Evolutionary conservation across 1,140 invertebrate genomes (phyloP).

Genomic region (Mactra quadrangularis): DNA sequence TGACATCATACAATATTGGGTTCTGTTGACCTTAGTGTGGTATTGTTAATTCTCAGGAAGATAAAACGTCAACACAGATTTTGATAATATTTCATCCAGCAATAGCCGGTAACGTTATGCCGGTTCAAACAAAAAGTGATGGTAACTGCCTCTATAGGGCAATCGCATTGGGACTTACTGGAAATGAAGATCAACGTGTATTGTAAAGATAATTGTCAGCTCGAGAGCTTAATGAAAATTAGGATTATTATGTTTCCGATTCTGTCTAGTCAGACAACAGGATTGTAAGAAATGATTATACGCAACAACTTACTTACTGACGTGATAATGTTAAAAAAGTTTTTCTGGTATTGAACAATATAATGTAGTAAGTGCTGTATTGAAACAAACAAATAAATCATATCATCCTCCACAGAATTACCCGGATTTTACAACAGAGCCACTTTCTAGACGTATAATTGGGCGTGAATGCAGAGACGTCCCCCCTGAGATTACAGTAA

Average conservation of each 20-base stretch:
- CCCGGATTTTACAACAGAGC: not conserved
- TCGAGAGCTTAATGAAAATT: not conserved
- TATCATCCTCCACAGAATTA: not conserved
- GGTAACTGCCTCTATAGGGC: constrained; percentile 5
- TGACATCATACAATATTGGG: not conserved
- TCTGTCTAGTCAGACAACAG: not conserved
- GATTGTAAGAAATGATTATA: not conserved
- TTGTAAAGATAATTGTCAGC: not conserved
- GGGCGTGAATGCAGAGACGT: not conserved
- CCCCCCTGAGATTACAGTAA: not conserved
- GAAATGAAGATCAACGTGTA: not conserved
- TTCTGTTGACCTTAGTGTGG: too few relatives aligned
- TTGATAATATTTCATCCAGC: too few relatives aligned
- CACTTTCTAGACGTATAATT: not conserved
- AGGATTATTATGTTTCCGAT: not conserved
- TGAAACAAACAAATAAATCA: constrained; percentile 7
- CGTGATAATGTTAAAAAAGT: not conserved
- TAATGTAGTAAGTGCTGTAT: not conserved
- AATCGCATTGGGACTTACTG: not conserved
- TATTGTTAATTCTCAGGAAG: too few relatives aligned
- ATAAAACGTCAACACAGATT: too few relatives aligned
- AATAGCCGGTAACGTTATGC: too few relatives aligned
- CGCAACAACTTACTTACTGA: not conserved
- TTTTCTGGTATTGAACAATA: not conserved
- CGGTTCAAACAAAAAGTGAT: not conserved